Base-by-base conservation (phyloP, 2,888 invertebrate genomes). In the Andrena fulva region DNA sequence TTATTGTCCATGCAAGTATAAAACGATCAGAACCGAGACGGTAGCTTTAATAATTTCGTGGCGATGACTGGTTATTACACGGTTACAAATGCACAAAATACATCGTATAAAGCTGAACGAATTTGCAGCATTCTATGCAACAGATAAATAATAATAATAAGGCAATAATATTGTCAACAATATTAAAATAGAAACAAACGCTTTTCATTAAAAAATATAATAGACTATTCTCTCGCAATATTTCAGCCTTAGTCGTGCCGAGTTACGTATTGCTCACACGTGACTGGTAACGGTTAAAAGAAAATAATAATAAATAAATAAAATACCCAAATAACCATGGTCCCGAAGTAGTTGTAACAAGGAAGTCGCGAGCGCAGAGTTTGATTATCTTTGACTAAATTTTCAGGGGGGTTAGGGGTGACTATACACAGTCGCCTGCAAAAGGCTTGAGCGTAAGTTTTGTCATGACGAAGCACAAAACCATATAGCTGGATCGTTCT, bases 311-410 rank as follows among this genome's bases (percentile, higher is more conserved):
- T 8, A 75, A 68, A 70, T 56, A 56, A 56, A 27, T 56, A 56
- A 56, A 24, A 56, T 69, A 79, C 88, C 87, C 87, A 88, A 78
- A 74, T 83, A 85, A 89, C 54, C 89, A 81, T 75, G 74, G 76
- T 76, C 82, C 85, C 79, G 60, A 73, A 62, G 62, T 71, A 77
- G 67, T 64, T 73, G 76, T 77, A 73, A 78, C 64, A 77, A 70
- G 35, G 71, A 77, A 70, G 62, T 85, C 59, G 79, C 76, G 72
- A 76, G 81, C 79, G 83, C 69, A 77, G 63, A 59, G 77, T 89
- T 88, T 89, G 88, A 88, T 88, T 88, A 80, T 85, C 82, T 80
- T 84, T 89, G 89, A 88, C 88, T 88, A 88, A 89, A 89, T 82
- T 77, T 80, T 62, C 70, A 6, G 7, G 10, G 16, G n/a, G 62